Conservation (phyloP, 2,113 vertebrate species). For the Pollimyrus isidori region DNA sequence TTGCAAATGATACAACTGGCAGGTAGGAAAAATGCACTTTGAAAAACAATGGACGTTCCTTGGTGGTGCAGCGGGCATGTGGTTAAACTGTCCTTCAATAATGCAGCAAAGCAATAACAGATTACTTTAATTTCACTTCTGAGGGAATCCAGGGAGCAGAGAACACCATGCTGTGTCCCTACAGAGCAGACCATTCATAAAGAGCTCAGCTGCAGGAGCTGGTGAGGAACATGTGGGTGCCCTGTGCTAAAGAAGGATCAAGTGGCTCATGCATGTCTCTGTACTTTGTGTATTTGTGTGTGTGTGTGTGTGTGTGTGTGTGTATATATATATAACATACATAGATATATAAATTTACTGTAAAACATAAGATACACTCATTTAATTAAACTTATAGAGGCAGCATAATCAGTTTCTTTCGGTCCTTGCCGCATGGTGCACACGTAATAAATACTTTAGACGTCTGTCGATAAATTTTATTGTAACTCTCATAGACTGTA, state of each 20-base stretch:
- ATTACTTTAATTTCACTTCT: neutral
- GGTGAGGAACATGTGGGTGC: neutral
- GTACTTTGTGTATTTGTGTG: neutral
- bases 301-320: neutral
- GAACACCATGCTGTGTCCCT: neutral
- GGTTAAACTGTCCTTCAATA: neutral
- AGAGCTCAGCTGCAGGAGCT: neutral
- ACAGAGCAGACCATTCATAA: neutral
- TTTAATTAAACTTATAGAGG: no score
- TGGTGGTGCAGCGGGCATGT: neutral
- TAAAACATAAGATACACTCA: no score
- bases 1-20: neutral
- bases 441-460: no score
- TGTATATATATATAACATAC: no score
- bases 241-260: neutral
- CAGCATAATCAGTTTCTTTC: no score
- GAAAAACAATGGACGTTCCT: neutral
- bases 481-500: neutral
- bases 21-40: neutral
- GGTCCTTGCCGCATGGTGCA: no score
- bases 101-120: neutral
- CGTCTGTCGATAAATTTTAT: neutral
- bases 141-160: neutral
- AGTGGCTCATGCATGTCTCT: neutral
- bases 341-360: no score